A percentile compares a stretch with the other conserved stretches of the same genome.
Evolutionary conservation across 37 sponge, comb jelly and placozoan species (phyloP).

Genomic region (Tethya wilhelma): DNA sequence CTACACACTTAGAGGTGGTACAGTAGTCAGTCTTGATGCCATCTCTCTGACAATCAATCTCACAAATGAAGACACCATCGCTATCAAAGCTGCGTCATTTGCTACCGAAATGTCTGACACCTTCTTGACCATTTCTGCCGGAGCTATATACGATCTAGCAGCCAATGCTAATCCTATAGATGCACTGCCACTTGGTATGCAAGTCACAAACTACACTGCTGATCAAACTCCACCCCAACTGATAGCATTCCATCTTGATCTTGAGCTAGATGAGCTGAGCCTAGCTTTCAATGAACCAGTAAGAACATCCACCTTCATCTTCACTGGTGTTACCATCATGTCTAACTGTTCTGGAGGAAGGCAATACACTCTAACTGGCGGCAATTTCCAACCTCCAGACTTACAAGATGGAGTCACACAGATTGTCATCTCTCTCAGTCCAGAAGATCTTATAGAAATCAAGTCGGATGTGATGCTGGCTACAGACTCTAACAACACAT

Average conservation of each 20-base stretch:
- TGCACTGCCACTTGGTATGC: conserved; percentile 39
- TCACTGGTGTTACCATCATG: conserved; percentile 65
- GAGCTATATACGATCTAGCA: conserved; percentile 73
- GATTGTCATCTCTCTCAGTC: conserved; percentile 54
- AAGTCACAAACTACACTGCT: conserved; percentile 52
- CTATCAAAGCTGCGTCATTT: conserved; percentile 70
- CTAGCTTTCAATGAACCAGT: conserved; percentile 92
- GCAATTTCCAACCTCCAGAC: conserved; percentile 55
- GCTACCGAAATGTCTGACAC: conserved; percentile 61
- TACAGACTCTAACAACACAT: conserved; percentile 54
- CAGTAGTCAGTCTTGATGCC: conserved; percentile 44
- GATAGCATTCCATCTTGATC: conserved; percentile 55
- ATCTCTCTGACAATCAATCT: conserved; percentile 66
- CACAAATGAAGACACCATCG: conserved; percentile 69
- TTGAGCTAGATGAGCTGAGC: conserved; percentile 51
- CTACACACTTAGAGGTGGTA: conserved; percentile 75
- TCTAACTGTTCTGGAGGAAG: conserved; percentile 56
- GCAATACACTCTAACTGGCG: conserved; percentile 62
- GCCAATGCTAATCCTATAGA: conserved; percentile 48
- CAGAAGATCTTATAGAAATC: conserved; percentile 71
- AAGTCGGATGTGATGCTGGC: conserved; percentile 74
- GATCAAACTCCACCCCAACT: conserved; percentile 76
- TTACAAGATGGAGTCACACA: conserved; percentile 41
- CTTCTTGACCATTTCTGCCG: conserved; percentile 55
- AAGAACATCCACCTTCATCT: conserved; percentile 55